Percentiles rank a stretch among this genome's conserved stretches.
Evolutionary conservation across 92 coral and sea anemone genomes (phyloP).

Genomic region (Paragorgia papillata): DNA sequence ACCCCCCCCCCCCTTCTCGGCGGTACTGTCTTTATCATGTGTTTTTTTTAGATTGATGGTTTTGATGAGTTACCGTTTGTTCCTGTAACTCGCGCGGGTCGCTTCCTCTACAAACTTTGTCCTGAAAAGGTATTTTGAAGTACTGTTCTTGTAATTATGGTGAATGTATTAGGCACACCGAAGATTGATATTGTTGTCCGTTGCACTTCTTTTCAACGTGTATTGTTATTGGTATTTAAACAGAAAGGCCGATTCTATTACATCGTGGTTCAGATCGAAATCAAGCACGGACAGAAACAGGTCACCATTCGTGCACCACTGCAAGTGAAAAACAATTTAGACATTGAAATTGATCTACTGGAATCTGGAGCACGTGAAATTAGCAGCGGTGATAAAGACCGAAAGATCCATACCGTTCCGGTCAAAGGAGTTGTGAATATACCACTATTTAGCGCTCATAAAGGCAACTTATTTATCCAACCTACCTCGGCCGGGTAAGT

Average conservation of each 20-base stretch:
- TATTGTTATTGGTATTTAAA: too few relatives aligned
- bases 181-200: too few relatives aligned
- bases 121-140: slow-evolving; percentile 56
- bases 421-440: slow-evolving; percentile 62
- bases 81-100: slow-evolving; percentile 80
- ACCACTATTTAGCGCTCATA: slow-evolving; percentile 70
- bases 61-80: slow-evolving; percentile 67
- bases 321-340: slow-evolving; percentile 84
- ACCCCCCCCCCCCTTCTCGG: too few relatives aligned
- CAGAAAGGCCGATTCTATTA: slow-evolving; percentile 64
- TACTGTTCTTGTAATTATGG: slow-evolving; percentile 43
- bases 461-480: slow-evolving; percentile 68
- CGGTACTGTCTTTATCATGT: too few relatives aligned
- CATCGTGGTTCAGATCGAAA: slow-evolving; percentile 80
- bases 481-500: slow-evolving; percentile 66
- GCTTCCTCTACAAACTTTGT: slow-evolving; percentile 69
- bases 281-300: slow-evolving; percentile 79
- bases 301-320: slow-evolving; percentile 85
- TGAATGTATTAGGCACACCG: too few relatives aligned
- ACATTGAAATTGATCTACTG: slow-evolving; percentile 64
- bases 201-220: too few relatives aligned
- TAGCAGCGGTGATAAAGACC: slow-evolving; percentile 27
- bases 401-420: slow-evolving; percentile 57
- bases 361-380: slow-evolving; percentile 48
- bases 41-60: slow-evolving; percentile 81